Percentiles rank a stretch among this genome's conserved stretches.
Evolutionary conservation across 2,797 vertebrate species (phyloP).

Genomic region (Morus bassanus): DNA sequence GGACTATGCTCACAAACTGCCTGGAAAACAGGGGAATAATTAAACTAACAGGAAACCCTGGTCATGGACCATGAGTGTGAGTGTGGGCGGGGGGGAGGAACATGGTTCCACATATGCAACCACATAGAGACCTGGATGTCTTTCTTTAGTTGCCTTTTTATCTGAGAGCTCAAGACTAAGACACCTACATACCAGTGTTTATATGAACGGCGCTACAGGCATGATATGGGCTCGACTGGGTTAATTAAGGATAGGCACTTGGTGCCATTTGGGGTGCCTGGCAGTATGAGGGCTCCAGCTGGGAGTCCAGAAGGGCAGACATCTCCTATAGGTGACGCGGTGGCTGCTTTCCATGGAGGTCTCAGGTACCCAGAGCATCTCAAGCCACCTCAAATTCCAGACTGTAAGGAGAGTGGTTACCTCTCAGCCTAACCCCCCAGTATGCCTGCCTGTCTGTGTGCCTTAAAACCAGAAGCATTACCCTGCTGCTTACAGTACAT

Average conservation of each 20-base stretch:
- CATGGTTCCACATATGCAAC: background rate
- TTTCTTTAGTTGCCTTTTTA: background rate
- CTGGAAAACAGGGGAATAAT: background rate
- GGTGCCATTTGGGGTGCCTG: background rate
- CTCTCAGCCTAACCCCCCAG: background rate
- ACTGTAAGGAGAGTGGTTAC: background rate
- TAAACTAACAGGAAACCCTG: background rate
- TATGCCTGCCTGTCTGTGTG: background rate
- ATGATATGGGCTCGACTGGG: background rate
- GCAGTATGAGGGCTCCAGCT: background rate
- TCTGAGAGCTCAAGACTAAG: background rate
- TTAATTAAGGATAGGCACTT: background rate
- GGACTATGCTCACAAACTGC: background rate
- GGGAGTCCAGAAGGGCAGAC: background rate
- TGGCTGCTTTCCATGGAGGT: background rate
- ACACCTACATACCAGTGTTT: background rate
- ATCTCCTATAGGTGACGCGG: background rate
- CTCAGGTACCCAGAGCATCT: background rate
- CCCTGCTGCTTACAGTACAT: background rate
- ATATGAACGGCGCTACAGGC: background rate
- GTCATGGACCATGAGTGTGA: background rate
- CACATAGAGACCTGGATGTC: background rate
- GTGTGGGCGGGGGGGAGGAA: background rate
- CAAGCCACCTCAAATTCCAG: background rate
- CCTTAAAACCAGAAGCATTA: background rate